Percentiles rank a stretch among this genome's conserved stretches.
Evolutionary conservation across 2,888 invertebrate species (phyloP).

Genomic region (Mycalesis mineus): DNA sequence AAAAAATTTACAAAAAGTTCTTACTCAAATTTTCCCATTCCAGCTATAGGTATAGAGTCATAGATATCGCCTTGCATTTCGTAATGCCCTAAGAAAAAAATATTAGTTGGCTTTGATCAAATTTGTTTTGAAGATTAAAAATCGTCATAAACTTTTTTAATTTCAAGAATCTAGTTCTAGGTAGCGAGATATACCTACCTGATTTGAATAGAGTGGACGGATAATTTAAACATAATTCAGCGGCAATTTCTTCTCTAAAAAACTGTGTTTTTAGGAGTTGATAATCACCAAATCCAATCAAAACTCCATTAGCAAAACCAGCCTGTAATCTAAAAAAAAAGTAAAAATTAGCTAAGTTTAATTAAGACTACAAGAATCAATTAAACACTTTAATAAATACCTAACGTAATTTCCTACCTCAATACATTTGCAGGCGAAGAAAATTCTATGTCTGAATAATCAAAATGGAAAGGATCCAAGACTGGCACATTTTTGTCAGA

Average conservation of each 20-base stretch:
- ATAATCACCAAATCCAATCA: constrained; percentile 38
- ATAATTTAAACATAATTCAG: constrained; percentile 36
- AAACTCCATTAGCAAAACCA: constrained; percentile 32
- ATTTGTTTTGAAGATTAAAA: no score
- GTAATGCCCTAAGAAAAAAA: constrained; percentile 45
- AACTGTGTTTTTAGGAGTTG: constrained; percentile 34
- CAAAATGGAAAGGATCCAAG: constrained; percentile 37
- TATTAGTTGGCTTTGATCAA: no score
- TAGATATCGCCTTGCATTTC: constrained; percentile 44
- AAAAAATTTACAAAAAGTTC: constrained; percentile 29
- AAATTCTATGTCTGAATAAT: constrained; percentile 24
- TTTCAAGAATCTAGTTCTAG: no score
- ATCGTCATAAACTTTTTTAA: no score
- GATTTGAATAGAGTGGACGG: constrained; percentile 32
- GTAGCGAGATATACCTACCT: constrained; percentile 17
- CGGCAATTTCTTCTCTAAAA: constrained; percentile 31
- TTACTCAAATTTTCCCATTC: constrained; percentile 48
- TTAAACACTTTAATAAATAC: no score
- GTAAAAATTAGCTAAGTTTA: background rate
- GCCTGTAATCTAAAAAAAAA: constrained; percentile 33
- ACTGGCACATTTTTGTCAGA: constrained; percentile 31
- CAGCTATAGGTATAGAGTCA: constrained; percentile 43
- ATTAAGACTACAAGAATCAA: no score
- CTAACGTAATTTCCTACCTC: constrained; percentile 32
- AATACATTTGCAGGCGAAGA: constrained; percentile 28